Base-by-base conservation (phyloP, 2,113 vertebrate species). In the Lasiurus cinereus region DNA sequence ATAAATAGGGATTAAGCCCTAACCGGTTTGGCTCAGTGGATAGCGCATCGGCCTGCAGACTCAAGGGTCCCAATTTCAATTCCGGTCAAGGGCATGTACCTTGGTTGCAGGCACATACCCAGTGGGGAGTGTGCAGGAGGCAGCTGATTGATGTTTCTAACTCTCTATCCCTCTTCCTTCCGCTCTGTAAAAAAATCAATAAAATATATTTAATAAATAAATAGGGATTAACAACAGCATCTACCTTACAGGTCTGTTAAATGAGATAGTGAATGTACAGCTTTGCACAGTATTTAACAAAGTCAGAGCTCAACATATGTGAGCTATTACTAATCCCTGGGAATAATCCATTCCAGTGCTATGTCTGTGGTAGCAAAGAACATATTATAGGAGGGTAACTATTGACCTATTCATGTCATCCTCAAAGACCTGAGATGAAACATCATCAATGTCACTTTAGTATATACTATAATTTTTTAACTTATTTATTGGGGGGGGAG, bases 251-350 rank as follows among this genome's bases (percentile, higher is more conserved):
- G 19, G 10, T 43, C 27, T 70, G 31, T 67, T 66, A 80, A 90
- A 39, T 14, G 46, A 85, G 19, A 85, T 21, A 33, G 22, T 86
- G 36, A 8, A 39, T 31, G 18, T 83, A 90, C 93, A 87, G 39
- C 77, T 90, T 27, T 83, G 21, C 52, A 56, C 7, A 78, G 36
- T 94, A 90, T 54, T 73, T 78, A 29, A 83, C 72, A 70, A 92
- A 94, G 52, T 78, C 84, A 77, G 46, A 91, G 48, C 54, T 93
- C 69, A 54, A 90, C 33, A 64, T 52, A 64, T 52, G 69, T 64
- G 50, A 77, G n/a, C 50, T 76, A 73, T n/a, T 56, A 67, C 78
- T 93, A 91, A 91, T 36, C 24, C 48, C n/a, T 88, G 62, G 36
- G 33, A 11, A 74, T 46, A 46, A 66, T 73, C 48, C 62, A 82